Percentiles rank a stretch among this genome's conserved stretches.
Evolutionary conservation across 2,113 vertebrate genomes (phyloP).

Genomic region (Phasianus colchicus): DNA sequence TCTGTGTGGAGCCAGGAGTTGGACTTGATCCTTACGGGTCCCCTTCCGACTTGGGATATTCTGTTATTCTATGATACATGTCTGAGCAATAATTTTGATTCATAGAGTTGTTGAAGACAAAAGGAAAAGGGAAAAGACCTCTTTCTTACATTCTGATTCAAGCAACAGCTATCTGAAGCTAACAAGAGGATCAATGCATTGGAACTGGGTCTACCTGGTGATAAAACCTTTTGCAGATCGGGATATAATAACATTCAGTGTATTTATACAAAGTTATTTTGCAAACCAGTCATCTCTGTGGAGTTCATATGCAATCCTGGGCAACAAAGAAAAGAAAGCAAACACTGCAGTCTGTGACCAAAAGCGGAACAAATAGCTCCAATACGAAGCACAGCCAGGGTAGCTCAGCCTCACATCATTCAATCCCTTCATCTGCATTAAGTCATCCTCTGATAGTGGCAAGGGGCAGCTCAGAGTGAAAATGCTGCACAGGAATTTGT

Average conservation of each 20-base stretch:
- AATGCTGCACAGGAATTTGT: neutral
- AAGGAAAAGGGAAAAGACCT: rapidly evolving
- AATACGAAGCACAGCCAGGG: neutral
- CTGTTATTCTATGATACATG: too few species aligned
- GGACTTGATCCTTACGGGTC: too few species aligned
- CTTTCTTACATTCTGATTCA: neutral
- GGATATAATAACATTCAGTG: rapidly evolving
- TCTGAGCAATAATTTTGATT: neutral
- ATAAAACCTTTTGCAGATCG: neutral
- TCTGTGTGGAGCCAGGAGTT: too few species aligned
- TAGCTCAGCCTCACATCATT: neutral
- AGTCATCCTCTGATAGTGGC: neutral
- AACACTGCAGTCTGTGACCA: neutral
- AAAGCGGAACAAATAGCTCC: neutral
- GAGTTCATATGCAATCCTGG: rapidly evolving
- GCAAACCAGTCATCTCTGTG: neutral
- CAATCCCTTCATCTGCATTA: neutral
- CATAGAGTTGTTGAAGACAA: neutral
- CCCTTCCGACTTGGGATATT: too few species aligned
- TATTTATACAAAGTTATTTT: rapidly evolving
- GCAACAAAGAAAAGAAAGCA: neutral
- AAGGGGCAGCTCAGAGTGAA: neutral
- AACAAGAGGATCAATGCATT: rapidly evolving
- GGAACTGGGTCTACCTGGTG: neutral
- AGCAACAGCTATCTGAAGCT: neutral